Evolutionary conservation across 2,888 invertebrate genomes (phyloP), one percentile per base, ranked within the genome.

Genomic region (Megamerina dolium): DNA sequence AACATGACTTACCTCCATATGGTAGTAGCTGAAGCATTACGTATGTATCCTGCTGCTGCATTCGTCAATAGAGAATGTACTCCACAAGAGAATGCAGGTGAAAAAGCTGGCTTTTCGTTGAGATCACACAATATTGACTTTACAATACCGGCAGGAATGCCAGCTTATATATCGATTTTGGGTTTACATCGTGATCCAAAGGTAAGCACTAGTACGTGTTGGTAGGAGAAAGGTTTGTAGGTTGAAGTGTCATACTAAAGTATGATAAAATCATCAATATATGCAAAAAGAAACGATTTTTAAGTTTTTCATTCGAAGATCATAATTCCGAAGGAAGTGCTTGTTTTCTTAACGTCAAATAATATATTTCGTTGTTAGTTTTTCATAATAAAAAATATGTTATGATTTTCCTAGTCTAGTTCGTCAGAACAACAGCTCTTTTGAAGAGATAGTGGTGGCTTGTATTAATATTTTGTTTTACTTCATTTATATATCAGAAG

Each of bases 1-100:
- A 52, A 64, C 3, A 60, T 75, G 63, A 54, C 56, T 1, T 74
- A 73, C 52, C 56, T 75, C 3, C 65, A 73, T 45, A 69, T 65
- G 66, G 72, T 73, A 10, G 58, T 66, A 3, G 47, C 55, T 43
- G 71, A 71, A 53, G 59, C 58, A 5, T 47, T 70, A 32, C 60
- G 71, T 31, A 48, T 69, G 6, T 71, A 71, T 56, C 69, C 70
- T 0, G 58, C 65, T 1, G 58, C 70, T 0, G 61, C 69, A 10
- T 65, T 69, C 27, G 55, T 70, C 3, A 68, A 67, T 49, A 53
- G 72, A 12, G 59, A 63, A 37, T 70, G 67, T 44, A 63, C 63
- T 1, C 43, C 56, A 1, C 35, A 38, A 4, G 8, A 33, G 36
- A 8, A 27, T 20, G 12, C 18, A 9, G 41, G 27, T 3, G 20